Conservation (phyloP, 1,140 invertebrate species). For the Psilanteris sp. region DNA sequence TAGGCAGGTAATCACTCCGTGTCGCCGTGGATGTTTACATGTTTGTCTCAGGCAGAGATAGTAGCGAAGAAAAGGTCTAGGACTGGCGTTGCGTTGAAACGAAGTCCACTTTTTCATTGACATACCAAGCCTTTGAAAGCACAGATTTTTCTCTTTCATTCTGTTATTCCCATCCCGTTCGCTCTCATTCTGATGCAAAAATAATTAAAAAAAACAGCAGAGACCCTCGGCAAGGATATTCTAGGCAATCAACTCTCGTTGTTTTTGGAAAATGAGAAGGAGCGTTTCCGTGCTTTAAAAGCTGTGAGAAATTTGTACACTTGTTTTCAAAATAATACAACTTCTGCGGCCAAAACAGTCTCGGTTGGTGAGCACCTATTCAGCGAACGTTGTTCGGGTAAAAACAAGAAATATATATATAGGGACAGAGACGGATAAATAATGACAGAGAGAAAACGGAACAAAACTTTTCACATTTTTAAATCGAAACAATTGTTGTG, state of each 20-base stretch:
- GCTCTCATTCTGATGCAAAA: conserved; percentile 21
- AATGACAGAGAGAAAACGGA: no score
- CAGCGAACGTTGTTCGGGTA: no score
- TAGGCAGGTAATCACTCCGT: conserved; percentile 63
- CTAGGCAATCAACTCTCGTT: conserved; percentile 52
- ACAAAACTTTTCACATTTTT: no score
- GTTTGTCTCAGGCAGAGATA: conserved; percentile 43
- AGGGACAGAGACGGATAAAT: no score
- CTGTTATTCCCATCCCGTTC: conserved; percentile 11
- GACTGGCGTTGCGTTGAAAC: conserved; percentile 46
- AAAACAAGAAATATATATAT: no score
- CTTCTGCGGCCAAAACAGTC: not conserved
- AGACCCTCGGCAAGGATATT: conserved; percentile 49
- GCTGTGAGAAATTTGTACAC: conserved; percentile 12
- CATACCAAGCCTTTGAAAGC: conserved; percentile 52
- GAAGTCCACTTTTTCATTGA: conserved; percentile 61
- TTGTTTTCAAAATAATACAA: conserved; percentile 14
- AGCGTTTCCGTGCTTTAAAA: conserved; percentile 12
- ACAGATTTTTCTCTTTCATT: conserved; percentile 23
- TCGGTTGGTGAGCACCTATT: not conserved
- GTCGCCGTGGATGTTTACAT: conserved; percentile 65
- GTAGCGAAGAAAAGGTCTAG: conserved; percentile 50
- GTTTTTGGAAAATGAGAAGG: conserved; percentile 49
- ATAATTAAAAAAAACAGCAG: conserved; percentile 13
- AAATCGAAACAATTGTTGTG: no score